Evolutionary conservation across 2,113 vertebrate genomes (phyloP).

Genomic region (Paedocypris sp.): DNA sequence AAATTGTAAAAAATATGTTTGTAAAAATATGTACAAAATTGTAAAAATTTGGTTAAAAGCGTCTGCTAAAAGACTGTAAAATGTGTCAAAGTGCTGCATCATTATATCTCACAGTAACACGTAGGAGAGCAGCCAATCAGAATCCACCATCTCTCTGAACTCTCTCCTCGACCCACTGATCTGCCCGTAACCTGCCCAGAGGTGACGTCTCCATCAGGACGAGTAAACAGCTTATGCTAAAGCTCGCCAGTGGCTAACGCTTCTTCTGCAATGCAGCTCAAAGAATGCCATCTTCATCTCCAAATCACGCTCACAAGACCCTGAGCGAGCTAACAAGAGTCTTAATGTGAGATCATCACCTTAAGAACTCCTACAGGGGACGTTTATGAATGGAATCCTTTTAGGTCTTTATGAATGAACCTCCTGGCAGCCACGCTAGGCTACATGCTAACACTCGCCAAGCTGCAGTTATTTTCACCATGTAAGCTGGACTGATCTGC

Average conservation of each 20-base stretch:
- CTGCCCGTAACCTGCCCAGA: background rate
- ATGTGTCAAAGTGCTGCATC: background rate
- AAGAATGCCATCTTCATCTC: no score
- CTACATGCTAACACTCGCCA: background rate
- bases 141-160: background rate
- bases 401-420: background rate
- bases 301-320: no score
- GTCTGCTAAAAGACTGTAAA: no score
- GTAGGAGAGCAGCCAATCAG: background rate
- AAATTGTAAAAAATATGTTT: no score
- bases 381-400: no score
- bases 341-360: no score
- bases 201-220: slow-evolving; percentile 14
- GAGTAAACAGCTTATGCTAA: slow-evolving; percentile 5
- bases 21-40: no score
- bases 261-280: no score
- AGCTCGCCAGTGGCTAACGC: background rate
- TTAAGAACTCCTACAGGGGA: no score
- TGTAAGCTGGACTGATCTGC: background rate
- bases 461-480: background rate
- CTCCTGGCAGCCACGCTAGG: background rate
- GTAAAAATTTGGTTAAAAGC: no score
- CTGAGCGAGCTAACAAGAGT: no score
- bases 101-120: background rate
- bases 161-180: background rate